Percentiles rank a stretch among this genome's conserved stretches.
Conservation (phyloP, 2,888 invertebrate genomes). For the Sphecodes monilicornis region DNA sequence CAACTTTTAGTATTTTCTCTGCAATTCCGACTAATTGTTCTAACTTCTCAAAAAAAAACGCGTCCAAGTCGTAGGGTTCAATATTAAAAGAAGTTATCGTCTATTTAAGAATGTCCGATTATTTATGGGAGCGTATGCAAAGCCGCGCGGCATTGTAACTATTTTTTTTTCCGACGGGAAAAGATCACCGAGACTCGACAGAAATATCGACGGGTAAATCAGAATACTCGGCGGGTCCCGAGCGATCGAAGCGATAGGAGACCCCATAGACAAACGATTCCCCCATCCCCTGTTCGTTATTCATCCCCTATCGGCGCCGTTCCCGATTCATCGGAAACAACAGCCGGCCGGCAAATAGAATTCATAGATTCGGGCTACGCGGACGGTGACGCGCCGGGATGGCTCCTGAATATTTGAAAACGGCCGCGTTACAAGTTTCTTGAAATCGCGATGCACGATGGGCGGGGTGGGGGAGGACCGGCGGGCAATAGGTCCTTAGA, state of each 20-base stretch:
- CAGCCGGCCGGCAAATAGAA: constrained; percentile 26
- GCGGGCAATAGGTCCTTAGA: constrained; percentile 55
- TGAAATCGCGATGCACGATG: constrained; percentile 38
- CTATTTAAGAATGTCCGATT: too few species aligned
- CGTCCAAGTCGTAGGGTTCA: too few species aligned
- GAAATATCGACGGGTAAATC: constrained; percentile 1
- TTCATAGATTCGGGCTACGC: constrained; percentile 42
- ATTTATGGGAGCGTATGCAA: not conserved
- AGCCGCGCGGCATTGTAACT: not conserved
- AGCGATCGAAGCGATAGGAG: not conserved
- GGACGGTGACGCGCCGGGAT: not conserved
- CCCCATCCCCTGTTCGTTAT: not conserved
- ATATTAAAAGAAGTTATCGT: too few species aligned
- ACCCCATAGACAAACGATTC: constrained; percentile 2
- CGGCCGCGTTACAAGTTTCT: constrained; percentile 50
- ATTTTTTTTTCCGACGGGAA: not conserved
- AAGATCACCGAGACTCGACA: not conserved
- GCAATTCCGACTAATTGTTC: too few species aligned
- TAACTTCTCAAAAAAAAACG: too few species aligned
- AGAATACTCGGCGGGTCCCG: not conserved
- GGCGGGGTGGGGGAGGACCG: not conserved
- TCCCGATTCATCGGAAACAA: constrained; percentile 17
- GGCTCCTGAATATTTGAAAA: constrained; percentile 55
- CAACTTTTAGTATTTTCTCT: too few species aligned
- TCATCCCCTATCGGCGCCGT: constrained; percentile 8